Base-by-base conservation (phyloP, 2,113 vertebrate species). In the Sigmodon hispidus region DNA sequence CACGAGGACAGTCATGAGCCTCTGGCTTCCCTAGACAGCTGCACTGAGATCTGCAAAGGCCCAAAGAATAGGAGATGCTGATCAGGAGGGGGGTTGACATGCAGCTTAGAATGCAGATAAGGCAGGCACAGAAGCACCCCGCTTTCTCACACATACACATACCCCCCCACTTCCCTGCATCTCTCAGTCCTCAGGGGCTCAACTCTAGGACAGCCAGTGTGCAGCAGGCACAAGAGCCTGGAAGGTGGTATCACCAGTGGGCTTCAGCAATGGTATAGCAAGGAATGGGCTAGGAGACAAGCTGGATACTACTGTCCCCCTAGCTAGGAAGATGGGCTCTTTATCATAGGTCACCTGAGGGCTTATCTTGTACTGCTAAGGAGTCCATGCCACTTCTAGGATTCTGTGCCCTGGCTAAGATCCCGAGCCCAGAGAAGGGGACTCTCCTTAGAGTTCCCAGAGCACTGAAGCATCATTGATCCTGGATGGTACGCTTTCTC, bases 1-100 rank as follows among this genome's bases (percentile, higher is more conserved):
- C 96, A 97, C 67, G n/a, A 96, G 96, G 95, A 91, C 52, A 80
- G 84, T 96, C 96, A 94, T 91, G 95, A 97, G 93, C 59, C 77
- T 73, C 61, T 6, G 43, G 59, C n/a, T 65, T 85, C 63, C 67
- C 92, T n/a, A 75, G 40, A 75, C 96, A 97, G 96, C 93, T 91
- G 34, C 55, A 5, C 16, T n/a, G 45, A 52, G 72, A 87, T 70
- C 80, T 85, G 48, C 85, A 86, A 89, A 92, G 43, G 73, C 83
- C 83, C 84, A 52, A 45, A 61, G 75, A 91, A 76, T 52, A 81
- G 57, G n/a, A 88, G 86, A 80, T 12, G 22, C 45, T 55, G 19
- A 90, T 70, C 67, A 48, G 6, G 22, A 89, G 83, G 83, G n/a
- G 63, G n/a, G 57, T 73, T 88, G 80, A 88, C 65, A 61, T 63